phyloP scores from a whole-genome alignment of 2,113 vertebrate species.

The Pagrus major region DNA sequence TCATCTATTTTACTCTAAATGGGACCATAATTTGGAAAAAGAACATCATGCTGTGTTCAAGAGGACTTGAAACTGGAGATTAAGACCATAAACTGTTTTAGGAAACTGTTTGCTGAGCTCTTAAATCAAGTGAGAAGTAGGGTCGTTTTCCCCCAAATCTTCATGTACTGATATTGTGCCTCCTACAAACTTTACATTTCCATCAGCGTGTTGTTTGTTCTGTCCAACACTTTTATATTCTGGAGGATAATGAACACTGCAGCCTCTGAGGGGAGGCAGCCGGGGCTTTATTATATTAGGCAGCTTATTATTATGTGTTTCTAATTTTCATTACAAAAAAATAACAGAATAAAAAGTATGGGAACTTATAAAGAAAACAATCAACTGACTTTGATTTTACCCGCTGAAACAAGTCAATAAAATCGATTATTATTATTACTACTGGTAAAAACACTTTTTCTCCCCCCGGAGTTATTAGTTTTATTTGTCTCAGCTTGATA shows the following conservation, averaged over 20 bases:
- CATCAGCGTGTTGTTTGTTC: too few species aligned
- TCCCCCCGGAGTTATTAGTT: not conserved
- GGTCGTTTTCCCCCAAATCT: too few species aligned
- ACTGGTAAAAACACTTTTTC: too few species aligned
- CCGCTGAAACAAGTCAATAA: not conserved
- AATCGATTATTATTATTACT: not conserved
- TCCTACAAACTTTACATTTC: not conserved
- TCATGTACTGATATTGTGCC: too few species aligned
- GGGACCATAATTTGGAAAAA: too few species aligned
- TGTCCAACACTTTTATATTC: not conserved
- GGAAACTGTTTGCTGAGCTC: too few species aligned
- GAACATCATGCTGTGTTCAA: too few species aligned
- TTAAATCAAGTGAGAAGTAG: too few species aligned
- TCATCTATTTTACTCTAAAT: too few species aligned
- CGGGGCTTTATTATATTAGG: not conserved
- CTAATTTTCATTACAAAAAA: not conserved
- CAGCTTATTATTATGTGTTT: not conserved
- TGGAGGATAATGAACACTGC: not conserved
- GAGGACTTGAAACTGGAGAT: too few species aligned
- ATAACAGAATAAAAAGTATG: not conserved
- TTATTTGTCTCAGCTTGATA: not conserved
- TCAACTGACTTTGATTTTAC: not conserved
- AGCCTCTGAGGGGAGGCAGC: not conserved
- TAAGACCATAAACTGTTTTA: too few species aligned
- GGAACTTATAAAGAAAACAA: not conserved